Percentiles rank a stretch among this genome's conserved stretches.
These are phyloP conservation scores for Agonum fuliginosum DNA, from an alignment of 2,888 invertebrate species.

Conservation along the genomic window DNA sequence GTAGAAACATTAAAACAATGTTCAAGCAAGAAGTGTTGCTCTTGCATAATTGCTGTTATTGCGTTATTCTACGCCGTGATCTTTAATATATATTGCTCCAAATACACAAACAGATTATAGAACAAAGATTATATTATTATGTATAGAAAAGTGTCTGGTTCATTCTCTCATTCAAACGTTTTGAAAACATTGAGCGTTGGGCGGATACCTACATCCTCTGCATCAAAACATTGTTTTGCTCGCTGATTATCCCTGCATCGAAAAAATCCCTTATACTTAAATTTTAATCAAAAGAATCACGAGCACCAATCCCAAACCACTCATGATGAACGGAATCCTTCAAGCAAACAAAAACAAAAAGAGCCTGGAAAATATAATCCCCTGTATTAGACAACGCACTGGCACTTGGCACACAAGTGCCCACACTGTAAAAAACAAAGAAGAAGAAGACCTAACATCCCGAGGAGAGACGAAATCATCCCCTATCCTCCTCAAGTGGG, in stretches of 20 bases:
- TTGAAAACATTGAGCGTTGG: not conserved
- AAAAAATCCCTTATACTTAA: slow-evolving; percentile 24
- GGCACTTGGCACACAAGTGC: slow-evolving; percentile 18
- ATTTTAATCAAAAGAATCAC: slow-evolving; percentile 36
- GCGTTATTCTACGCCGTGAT: too few species aligned
- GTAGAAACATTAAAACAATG: too few species aligned
- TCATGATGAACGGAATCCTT: slow-evolving; percentile 11
- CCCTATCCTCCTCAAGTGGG: slow-evolving; percentile 64
- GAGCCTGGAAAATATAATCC: slow-evolving; percentile 5
- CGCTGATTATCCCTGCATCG: slow-evolving; percentile 5
- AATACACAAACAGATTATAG: too few species aligned
- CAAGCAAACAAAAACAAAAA: slow-evolving; percentile 12
- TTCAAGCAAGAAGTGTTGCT: too few species aligned
- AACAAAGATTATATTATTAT: too few species aligned
- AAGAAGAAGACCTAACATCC: not conserved
- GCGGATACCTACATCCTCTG: not conserved
- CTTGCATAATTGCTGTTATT: too few species aligned
- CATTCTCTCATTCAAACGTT: not conserved
- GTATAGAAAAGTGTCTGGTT: not conserved
- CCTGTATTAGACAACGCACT: slow-evolving; percentile 24
- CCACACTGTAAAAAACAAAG: slow-evolving; percentile 21
- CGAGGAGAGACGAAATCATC: slow-evolving; percentile 63
- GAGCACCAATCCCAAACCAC: slow-evolving; percentile 1
- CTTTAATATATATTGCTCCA: too few species aligned
- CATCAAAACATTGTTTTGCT: slow-evolving; percentile 2